These are phyloP conservation scores for Eolophus roseicapilla DNA, from an alignment of 2,113 vertebrate genomes.

Conservation along the genomic window DNA sequence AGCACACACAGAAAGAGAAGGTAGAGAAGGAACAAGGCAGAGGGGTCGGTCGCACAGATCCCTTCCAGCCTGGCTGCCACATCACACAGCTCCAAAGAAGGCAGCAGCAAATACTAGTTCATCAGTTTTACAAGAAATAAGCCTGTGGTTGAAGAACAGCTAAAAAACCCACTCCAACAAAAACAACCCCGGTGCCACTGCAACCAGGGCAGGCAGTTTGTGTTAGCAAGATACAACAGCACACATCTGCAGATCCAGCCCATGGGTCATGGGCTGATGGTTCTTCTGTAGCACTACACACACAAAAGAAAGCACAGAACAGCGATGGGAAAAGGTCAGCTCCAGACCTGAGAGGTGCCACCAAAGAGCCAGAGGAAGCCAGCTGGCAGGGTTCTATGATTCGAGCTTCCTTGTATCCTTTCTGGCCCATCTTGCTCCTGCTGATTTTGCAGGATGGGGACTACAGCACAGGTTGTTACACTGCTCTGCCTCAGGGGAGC, in stretches of 20 bases:
- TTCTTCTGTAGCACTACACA: neutral
- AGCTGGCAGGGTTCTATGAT: neutral
- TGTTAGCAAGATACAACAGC: neutral
- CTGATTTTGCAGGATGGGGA: neutral
- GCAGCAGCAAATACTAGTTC: neutral
- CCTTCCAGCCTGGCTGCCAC: constrained; percentile 31
- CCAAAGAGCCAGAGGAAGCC: neutral
- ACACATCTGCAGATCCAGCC: neutral
- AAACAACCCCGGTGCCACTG: neutral
- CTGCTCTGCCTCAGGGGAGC: neutral
- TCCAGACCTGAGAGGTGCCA: neutral
- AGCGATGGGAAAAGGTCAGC: neutral
- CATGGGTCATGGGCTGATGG: neutral
- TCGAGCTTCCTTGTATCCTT: neutral
- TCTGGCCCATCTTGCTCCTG: neutral
- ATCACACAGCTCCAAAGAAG: neutral
- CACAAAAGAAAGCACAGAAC: neutral
- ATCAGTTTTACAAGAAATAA: constrained; percentile 19
- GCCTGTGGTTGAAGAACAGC: neutral
- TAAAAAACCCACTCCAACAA: constrained; percentile 12
- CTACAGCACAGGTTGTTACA: neutral
- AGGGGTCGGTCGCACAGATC: neutral
- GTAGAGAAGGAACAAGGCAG: neutral
- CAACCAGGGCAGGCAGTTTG: neutral
- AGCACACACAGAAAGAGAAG: accelerated